These are phyloP conservation scores for Melanaphis sacchari DNA, from an alignment of 1,140 invertebrate genomes.

Conservation along the genomic window DNA sequence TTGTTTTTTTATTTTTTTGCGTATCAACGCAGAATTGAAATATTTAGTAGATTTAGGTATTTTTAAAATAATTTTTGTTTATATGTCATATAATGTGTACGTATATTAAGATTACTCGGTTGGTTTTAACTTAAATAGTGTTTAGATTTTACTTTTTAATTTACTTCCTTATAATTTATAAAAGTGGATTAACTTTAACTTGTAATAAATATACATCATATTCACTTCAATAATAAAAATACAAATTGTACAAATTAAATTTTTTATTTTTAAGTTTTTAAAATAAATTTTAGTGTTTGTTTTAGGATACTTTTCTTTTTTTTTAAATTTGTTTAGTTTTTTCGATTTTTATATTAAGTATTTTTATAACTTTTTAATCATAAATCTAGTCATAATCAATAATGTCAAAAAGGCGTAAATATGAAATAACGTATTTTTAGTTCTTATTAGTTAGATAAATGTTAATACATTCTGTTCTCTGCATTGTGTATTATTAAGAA, in stretches of 20 bases:
- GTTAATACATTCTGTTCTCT: not conserved
- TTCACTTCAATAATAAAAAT: no score
- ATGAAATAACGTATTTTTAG: not conserved
- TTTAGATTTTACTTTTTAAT: no score
- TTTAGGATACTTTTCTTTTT: not conserved
- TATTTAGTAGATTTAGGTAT: no score
- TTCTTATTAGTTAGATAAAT: not conserved
- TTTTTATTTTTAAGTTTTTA: not conserved
- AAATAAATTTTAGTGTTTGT: not conserved
- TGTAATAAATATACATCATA: not conserved
- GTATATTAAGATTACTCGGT: no score
- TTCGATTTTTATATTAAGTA: not conserved
- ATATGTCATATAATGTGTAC: no score
- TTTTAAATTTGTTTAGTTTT: not conserved
- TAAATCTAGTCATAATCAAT: not conserved
- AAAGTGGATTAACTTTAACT: no score
- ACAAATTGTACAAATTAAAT: not conserved
- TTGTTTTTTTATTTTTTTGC: no score
- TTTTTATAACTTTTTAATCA: not conserved
- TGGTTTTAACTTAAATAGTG: no score
- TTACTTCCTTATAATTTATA: no score
- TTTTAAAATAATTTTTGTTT: no score
- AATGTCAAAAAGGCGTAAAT: not conserved
- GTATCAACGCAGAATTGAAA: no score
- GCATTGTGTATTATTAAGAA: not conserved